Evolutionary conservation across 2,113 vertebrate species (phyloP), one percentile per base, ranked within the genome.

Genomic region (Empidonax alnorum): DNA sequence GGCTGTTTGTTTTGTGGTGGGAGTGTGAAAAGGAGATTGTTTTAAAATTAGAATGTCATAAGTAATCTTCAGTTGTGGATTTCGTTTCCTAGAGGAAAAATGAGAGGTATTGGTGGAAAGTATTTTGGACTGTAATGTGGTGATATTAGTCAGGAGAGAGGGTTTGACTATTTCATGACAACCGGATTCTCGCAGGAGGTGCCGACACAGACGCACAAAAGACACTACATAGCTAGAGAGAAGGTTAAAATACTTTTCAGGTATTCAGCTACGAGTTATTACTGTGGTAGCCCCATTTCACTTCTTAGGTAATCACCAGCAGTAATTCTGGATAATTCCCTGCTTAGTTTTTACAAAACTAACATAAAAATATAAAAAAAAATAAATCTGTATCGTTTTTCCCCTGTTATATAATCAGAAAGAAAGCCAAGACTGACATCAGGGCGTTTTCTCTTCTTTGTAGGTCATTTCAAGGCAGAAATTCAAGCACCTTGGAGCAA

Each of bases 401-500:
- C 28, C 27, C 14, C 50, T 0, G 9, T 93, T 95, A 93, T 75
- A 89, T 93, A 94, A 96, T 75, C 50, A 92, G 83, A 87, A 96
- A 44, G 50, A 17, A 74, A 92, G 91, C 93, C 94, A 92, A 91
- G 78, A 66, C 69, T 93, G 94, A 95, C 95, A 91, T 95, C 81
- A 89, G 78, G 67, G 33, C 55, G 0, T 87, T 91, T 95, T 91
- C 73, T 76, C 39, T 68, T 87, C 76, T 83, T 92, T 41, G 50
- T 93, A 87, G 69, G 89, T 94, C 91, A 82, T 76, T 95, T 87
- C 76, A 94, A 94, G 90, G 84, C 87, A 93, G 89, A 89, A 91
- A 93, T 87, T 94, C 87, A 89, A 94, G 75, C 66, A 92, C 84
- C 47, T 94, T 97, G 95, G 87, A 96, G 85, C 79, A 85, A 84